Conservation (phyloP, 2,113 vertebrate genomes). For the Hydrolagus affinis region DNA sequence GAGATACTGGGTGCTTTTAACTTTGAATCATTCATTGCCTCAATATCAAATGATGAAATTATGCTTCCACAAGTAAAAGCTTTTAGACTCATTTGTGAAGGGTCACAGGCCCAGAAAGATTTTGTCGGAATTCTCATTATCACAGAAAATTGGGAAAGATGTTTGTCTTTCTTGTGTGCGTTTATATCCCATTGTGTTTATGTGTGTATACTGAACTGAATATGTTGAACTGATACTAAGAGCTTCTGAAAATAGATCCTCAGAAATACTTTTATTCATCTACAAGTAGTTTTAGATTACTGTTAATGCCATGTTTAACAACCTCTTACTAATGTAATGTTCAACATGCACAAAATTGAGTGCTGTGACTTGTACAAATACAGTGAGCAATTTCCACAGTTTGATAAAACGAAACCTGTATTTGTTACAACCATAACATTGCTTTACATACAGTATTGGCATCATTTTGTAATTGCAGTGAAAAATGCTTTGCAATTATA, state of each 20-base stretch:
- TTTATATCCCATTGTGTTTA: not conserved
- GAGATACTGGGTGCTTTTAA: constrained; percentile 29
- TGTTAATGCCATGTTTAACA: not conserved
- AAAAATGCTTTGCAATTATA: no score
- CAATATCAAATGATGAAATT: constrained; percentile 31
- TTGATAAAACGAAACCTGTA: no score
- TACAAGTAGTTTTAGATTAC: not conserved
- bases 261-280: constrained; percentile 7
- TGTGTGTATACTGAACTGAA: not conserved
- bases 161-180: not conserved
- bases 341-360: no score
- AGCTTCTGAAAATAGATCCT: not conserved
- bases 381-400: no score
- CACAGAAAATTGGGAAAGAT: not conserved
- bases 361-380: no score
- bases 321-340: no score
- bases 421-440: no score
- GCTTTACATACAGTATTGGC: no score
- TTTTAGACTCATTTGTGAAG: constrained; percentile 28
- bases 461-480: no score
- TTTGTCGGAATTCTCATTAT: not conserved
- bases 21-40: constrained; percentile 22
- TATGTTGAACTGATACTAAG: not conserved
- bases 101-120: not conserved
- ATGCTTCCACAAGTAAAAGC: constrained; percentile 17